Evolutionary conservation across 2,888 invertebrate genomes (phyloP).

Genomic region (Plebejus melissa): DNA sequence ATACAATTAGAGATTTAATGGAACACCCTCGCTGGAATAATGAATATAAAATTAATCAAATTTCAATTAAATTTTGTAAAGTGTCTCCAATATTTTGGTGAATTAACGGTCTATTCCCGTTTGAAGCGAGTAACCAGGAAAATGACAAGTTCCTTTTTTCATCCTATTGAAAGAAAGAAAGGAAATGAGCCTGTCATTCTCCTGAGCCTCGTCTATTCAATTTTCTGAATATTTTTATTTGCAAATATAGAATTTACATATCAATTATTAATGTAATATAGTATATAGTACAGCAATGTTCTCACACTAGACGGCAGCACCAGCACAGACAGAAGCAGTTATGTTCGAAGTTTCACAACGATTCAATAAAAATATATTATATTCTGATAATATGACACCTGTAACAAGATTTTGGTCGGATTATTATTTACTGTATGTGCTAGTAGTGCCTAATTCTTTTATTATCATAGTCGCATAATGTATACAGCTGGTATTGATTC

Average conservation of each 20-base stretch:
- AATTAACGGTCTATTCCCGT: not conserved
- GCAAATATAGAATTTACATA: not conserved
- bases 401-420: no score
- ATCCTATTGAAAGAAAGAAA: no score
- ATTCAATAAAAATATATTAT: no score
- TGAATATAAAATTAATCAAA: constrained; percentile 27
- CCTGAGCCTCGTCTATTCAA: not conserved
- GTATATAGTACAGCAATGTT: no score
- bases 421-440: no score
- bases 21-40: constrained; percentile 24
- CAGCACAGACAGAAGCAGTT: no score
- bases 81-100: not conserved
- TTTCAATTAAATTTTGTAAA: constrained; percentile 4
- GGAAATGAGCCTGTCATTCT: no score
- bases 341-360: no score
- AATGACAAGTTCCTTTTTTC: not conserved
- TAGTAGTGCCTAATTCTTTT: not conserved
- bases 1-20: constrained; percentile 26
- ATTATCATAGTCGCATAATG: constrained; percentile 27
- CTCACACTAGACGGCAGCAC: no score
- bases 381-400: no score
- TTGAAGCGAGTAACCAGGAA: not conserved
- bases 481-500: constrained; percentile 35
- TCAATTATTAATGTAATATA: no score
- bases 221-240: not conserved